A percentile compares a stretch with the other conserved stretches of the same genome.
These are phyloP conservation scores for Drosophila sordidula DNA, from an alignment of 2,888 invertebrate genomes.

Conservation along the genomic window DNA sequence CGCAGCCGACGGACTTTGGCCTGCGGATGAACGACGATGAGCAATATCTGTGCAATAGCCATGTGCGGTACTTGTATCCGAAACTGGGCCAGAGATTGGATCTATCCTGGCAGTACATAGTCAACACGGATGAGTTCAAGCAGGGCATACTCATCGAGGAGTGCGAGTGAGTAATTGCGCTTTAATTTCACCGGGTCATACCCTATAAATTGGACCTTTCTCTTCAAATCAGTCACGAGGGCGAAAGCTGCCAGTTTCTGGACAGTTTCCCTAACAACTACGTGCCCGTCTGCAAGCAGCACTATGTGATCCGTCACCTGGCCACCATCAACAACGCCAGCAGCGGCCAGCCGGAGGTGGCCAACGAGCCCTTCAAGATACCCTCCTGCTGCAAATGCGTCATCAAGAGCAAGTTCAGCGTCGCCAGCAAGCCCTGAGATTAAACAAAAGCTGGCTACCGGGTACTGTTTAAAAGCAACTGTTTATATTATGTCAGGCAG, in stretches of 20 bases:
- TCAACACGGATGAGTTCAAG: slow-evolving; percentile 89
- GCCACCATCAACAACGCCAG: slow-evolving; percentile 85
- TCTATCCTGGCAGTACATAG: slow-evolving; percentile 89
- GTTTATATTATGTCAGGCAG: slow-evolving; percentile 19
- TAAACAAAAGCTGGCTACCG: not conserved
- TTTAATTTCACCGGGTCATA: too few species aligned
- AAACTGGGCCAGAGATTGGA: slow-evolving; percentile 87
- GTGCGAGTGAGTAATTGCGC: slow-evolving; percentile 88
- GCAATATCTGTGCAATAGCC: slow-evolving; percentile 85
- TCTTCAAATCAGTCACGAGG: slow-evolving; percentile 81
- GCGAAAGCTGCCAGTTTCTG: slow-evolving; percentile 84
- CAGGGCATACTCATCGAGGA: slow-evolving; percentile 91
- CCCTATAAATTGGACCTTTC: not conserved
- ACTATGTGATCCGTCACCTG: slow-evolving; percentile 82
- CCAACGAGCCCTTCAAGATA: slow-evolving; percentile 87
- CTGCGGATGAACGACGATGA: slow-evolving; percentile 85
- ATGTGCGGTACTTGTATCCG: slow-evolving; percentile 87
- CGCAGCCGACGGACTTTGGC: slow-evolving; percentile 85
- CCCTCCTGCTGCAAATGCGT: slow-evolving; percentile 92
- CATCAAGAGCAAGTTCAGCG: slow-evolving; percentile 84
- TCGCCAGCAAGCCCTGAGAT: slow-evolving; percentile 60
- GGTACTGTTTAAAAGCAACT: not conserved
- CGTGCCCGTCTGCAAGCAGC: slow-evolving; percentile 61
- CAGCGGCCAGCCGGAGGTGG: slow-evolving; percentile 81
- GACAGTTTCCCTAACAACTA: slow-evolving; percentile 64